These are phyloP conservation scores for Gastracanthus pulcherrimus DNA, from an alignment of 2,888 invertebrate genomes.

Conservation along the genomic window DNA sequence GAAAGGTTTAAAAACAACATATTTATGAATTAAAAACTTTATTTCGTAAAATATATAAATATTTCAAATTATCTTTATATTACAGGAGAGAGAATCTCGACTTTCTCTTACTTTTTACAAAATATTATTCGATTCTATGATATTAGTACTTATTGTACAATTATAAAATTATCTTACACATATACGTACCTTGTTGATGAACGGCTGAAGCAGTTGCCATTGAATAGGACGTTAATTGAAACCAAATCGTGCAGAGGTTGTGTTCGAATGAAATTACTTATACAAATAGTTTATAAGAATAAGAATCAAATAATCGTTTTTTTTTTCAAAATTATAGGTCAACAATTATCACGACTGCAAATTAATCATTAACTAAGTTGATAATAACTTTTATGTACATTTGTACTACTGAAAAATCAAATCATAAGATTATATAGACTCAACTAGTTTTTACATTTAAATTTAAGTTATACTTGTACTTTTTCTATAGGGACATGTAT, in stretches of 20 bases:
- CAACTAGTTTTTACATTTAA: slow-evolving; percentile 21
- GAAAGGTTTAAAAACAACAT: no score
- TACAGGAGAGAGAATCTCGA: no score
- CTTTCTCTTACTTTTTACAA: no score
- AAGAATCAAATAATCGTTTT: slow-evolving; percentile 16
- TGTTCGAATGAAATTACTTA: slow-evolving; percentile 30
- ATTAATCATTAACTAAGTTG: not conserved
- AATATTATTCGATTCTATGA: no score
- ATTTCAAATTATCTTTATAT: no score
- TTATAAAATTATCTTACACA: not conserved
- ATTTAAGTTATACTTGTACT: slow-evolving; percentile 42
- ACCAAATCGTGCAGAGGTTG: slow-evolving; percentile 52
- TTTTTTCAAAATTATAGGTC: not conserved
- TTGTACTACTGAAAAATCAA: not conserved
- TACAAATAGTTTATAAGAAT: not conserved
- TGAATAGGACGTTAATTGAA: slow-evolving; percentile 9
- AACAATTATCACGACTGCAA: not conserved
- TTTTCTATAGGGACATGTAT: slow-evolving; percentile 26
- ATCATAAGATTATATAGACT: slow-evolving; percentile 22
- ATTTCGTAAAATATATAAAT: no score
- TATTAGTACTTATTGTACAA: no score
- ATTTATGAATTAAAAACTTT: no score
- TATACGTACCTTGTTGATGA: slow-evolving; percentile 52
- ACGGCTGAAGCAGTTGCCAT: not conserved
- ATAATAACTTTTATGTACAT: not conserved